Evolutionary conservation across 37 sponge, comb jelly and placozoan genomes (phyloP).

Genomic region (Theonella swinhoei): DNA sequence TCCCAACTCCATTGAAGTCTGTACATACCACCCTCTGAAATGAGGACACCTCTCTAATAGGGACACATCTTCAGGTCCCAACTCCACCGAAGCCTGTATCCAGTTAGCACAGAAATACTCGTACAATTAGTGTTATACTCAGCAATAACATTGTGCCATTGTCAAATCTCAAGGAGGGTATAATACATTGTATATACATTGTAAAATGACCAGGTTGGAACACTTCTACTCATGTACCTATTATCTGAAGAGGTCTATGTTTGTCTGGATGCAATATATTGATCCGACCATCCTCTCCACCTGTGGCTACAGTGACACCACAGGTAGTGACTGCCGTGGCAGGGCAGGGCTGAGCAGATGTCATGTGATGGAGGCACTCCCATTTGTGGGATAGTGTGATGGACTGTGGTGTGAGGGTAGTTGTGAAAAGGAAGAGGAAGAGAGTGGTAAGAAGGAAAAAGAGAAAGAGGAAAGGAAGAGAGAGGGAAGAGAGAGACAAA

Average conservation of each 20-base stretch:
- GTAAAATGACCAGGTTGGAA: too few relatives aligned
- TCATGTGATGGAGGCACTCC: background rate
- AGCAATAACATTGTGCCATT: too few relatives aligned
- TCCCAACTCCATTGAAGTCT: too few relatives aligned
- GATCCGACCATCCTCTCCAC: slow-evolving; percentile 70
- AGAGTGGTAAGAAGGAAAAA: background rate
- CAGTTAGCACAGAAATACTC: too few relatives aligned
- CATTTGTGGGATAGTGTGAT: background rate
- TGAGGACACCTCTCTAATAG: too few relatives aligned
- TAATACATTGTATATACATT: too few relatives aligned
- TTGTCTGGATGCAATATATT: slow-evolving; percentile 19
- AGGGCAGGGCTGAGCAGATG: background rate
- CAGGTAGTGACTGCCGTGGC: slow-evolving; percentile 43
- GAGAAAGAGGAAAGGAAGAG: background rate
- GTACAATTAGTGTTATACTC: too few relatives aligned
- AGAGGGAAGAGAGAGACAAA: too few relatives aligned
- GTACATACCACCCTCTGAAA: too few relatives aligned
- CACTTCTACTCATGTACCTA: slow-evolving; percentile 43
- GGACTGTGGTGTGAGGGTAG: background rate
- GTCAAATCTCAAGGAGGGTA: too few relatives aligned
- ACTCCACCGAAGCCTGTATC: too few relatives aligned
- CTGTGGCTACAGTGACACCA: slow-evolving; percentile 44
- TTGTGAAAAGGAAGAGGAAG: background rate
- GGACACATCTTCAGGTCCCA: too few relatives aligned
- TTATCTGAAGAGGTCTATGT: background rate